Percentiles rank a stretch among this genome's conserved stretches.
phyloP scores from a whole-genome alignment of 2,113 vertebrate genomes.

The Saguinus imperator region DNA sequence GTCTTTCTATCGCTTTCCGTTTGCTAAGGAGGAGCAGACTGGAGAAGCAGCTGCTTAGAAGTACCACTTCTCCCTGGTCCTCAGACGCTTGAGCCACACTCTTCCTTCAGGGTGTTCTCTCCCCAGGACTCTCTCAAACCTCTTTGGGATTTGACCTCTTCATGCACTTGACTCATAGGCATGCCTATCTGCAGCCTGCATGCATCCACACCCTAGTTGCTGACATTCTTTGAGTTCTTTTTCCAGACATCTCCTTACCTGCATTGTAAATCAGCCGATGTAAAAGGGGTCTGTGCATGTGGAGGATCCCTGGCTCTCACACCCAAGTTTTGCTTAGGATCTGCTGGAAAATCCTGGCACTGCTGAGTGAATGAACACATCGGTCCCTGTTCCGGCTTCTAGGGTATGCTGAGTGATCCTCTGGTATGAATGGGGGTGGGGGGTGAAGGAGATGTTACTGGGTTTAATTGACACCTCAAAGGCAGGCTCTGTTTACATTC shows the following conservation, averaged over 20 bases:
- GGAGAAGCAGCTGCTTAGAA: background rate
- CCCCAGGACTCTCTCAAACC: background rate
- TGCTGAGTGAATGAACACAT: background rate
- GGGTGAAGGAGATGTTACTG: background rate
- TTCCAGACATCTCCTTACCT: background rate
- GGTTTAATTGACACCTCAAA: background rate
- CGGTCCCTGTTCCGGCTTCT: background rate
- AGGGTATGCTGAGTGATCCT: background rate
- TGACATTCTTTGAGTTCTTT: background rate
- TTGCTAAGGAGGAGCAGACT: background rate
- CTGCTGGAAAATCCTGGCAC: background rate
- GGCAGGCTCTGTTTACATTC: background rate
- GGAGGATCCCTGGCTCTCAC: background rate
- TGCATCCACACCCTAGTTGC: background rate
- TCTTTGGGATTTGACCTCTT: background rate
- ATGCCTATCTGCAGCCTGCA: rapidly evolving
- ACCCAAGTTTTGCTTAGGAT: background rate
- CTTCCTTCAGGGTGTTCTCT: background rate
- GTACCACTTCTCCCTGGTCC: background rate
- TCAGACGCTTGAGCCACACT: background rate
- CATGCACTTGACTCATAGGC: background rate
- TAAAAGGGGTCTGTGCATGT: background rate
- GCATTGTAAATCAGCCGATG: background rate
- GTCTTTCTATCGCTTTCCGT: background rate
- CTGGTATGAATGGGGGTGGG: background rate